These are phyloP conservation scores for Dipodomys spectabilis DNA, from an alignment of 2,113 vertebrate species.

Conservation along the genomic window DNA sequence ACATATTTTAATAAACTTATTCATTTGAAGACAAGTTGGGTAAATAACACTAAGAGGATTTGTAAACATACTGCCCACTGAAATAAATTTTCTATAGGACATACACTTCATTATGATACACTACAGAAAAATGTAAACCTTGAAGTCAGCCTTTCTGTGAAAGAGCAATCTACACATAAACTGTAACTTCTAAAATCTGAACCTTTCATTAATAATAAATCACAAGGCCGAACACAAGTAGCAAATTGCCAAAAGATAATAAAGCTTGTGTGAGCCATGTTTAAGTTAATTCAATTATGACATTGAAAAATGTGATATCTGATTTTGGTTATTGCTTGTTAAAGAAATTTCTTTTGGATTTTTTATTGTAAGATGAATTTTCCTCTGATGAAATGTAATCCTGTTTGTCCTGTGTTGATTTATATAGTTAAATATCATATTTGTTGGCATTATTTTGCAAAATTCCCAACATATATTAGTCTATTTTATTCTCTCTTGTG, in stretches of 20 bases:
- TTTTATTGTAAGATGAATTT: background rate
- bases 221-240: background rate
- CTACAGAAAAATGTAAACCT: background rate
- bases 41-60: background rate
- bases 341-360: background rate
- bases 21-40: background rate
- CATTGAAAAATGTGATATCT: background rate
- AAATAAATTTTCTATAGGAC: background rate
- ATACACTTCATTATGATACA: no score
- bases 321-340: background rate
- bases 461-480: background rate
- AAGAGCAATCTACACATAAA: background rate
- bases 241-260: background rate
- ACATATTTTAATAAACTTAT: background rate
- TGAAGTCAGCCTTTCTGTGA: background rate
- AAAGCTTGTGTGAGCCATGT: no score
- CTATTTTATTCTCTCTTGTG: background rate
- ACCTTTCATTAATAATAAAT: background rate
- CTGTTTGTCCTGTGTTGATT: background rate
- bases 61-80: no score
- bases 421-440: background rate
- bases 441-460: background rate
- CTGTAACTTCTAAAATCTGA: background rate
- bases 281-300: background rate
- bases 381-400: background rate